Percentiles rank a stretch among this genome's conserved stretches.
These are phyloP conservation scores for Rhadinocentrus ornatus DNA, from an alignment of 2,797 vertebrate genomes.

Conservation along the genomic window DNA sequence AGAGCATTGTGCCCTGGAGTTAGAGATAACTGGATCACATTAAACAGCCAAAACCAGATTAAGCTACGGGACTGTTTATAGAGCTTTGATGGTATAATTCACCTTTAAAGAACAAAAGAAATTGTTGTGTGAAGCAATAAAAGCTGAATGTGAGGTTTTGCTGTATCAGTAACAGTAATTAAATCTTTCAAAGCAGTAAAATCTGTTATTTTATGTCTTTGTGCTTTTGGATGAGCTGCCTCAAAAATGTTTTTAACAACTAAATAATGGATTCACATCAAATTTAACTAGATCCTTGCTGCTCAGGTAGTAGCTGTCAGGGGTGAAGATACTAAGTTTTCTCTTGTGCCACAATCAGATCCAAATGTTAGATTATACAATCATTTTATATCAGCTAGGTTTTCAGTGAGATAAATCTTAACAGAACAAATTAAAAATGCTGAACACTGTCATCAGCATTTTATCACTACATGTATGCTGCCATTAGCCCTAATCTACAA, in stretches of 20 bases:
- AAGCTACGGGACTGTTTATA: conserved; percentile 7
- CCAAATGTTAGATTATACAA: not conserved
- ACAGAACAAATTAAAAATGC: not conserved
- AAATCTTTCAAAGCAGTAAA: conserved; percentile 4
- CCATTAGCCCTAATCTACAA: not conserved
- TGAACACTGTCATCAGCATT: too few relatives aligned
- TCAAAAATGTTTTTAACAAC: not conserved
- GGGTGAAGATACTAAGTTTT: not conserved
- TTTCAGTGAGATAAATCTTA: not conserved
- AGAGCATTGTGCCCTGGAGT: conserved; percentile 7
- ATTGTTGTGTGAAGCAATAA: conserved; percentile 9
- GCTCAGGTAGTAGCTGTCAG: not conserved
- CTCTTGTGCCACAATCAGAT: not conserved
- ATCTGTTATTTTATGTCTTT: not conserved
- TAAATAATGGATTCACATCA: not conserved
- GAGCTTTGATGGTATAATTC: conserved; percentile 1
- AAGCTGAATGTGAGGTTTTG: not conserved
- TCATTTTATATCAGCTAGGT: not conserved
- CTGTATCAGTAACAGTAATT: not conserved
- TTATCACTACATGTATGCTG: not conserved
- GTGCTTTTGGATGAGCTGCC: not conserved
- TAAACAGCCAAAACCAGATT: conserved; percentile 14
- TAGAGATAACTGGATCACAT: conserved; percentile 19
- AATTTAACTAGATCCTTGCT: not conserved
- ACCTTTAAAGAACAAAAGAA: not conserved